Evolutionary conservation across 2,888 invertebrate genomes (phyloP).

Genomic region (Laothoe populi): DNA sequence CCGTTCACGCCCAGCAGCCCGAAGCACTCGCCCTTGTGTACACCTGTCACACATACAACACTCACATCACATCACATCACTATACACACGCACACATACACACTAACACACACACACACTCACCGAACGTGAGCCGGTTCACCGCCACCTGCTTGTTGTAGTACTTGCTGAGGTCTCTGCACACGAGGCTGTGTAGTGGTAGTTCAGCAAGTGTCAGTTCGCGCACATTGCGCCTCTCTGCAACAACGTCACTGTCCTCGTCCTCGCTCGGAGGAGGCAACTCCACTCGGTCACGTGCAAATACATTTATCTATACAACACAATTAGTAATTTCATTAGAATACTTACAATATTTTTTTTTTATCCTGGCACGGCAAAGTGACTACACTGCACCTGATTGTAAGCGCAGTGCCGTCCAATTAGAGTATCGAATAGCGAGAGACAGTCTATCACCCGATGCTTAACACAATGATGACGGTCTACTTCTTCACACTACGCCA

Average conservation of each 20-base stretch:
- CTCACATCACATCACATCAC: neutral
- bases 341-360: too few relatives aligned
- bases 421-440: too few relatives aligned
- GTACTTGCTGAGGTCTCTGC: conserved; percentile 90
- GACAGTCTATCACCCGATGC: too few relatives aligned
- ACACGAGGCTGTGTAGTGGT: conserved; percentile 81
- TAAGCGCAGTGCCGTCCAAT: too few relatives aligned
- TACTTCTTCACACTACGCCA: too few relatives aligned
- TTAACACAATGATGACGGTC: too few relatives aligned
- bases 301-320: neutral
- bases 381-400: too few relatives aligned
- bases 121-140: conserved; percentile 72
- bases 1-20: conserved; percentile 93
- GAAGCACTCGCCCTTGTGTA: conserved; percentile 88
- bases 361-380: too few relatives aligned
- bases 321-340: neutral
- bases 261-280: neutral
- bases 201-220: conserved; percentile 62
- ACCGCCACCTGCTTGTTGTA: conserved; percentile 91
- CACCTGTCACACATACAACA: neutral
- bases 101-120: neutral
- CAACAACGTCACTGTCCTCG: conserved; percentile 85
- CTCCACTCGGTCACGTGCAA: neutral
- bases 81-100: neutral
- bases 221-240: conserved; percentile 79